Evolutionary conservation across 2,888 invertebrate genomes (phyloP).

Genomic region (Polia nebulosa): DNA sequence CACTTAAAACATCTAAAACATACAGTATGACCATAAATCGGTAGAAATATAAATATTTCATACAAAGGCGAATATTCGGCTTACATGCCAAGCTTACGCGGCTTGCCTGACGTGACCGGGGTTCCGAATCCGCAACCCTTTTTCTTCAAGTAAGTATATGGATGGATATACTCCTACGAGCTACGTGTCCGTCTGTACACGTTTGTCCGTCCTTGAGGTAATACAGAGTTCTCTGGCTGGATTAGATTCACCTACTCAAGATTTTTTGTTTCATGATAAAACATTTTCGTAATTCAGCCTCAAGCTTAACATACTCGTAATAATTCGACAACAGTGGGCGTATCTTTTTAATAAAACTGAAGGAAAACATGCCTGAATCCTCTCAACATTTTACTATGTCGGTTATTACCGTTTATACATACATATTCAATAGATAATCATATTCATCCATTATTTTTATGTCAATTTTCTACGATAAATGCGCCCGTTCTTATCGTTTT

Average conservation of each 20-base stretch:
- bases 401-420: slow-evolving; percentile 5
- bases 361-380: not conserved
- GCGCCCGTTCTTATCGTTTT: slow-evolving; percentile 14
- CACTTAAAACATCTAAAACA: slow-evolving; percentile 34
- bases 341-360: slow-evolving; percentile 11
- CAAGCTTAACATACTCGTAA: not conserved
- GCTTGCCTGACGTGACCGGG: slow-evolving; percentile 55
- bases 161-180: slow-evolving; percentile 12
- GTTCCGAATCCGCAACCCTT: slow-evolving; percentile 49
- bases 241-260: slow-evolving; percentile 1
- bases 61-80: slow-evolving; percentile 49
- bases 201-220: slow-evolving; percentile 10
- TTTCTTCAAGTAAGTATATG: slow-evolving; percentile 23
- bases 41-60: slow-evolving; percentile 56
- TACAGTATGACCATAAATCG: slow-evolving; percentile 36
- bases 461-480: slow-evolving; percentile 39
- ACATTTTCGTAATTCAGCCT: not conserved
- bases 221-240: not conserved
- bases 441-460: slow-evolving; percentile 46
- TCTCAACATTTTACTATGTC: slow-evolving; percentile 1
- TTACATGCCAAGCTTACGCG: slow-evolving; percentile 43
- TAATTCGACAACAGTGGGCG: slow-evolving; percentile 2
- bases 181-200: slow-evolving; percentile 13
- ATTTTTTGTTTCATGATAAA: not conserved
- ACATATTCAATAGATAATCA: slow-evolving; percentile 16